These are phyloP conservation scores for Triplophysa dalaica DNA, from an alignment of 2,113 vertebrate genomes.

Conservation along the genomic window DNA sequence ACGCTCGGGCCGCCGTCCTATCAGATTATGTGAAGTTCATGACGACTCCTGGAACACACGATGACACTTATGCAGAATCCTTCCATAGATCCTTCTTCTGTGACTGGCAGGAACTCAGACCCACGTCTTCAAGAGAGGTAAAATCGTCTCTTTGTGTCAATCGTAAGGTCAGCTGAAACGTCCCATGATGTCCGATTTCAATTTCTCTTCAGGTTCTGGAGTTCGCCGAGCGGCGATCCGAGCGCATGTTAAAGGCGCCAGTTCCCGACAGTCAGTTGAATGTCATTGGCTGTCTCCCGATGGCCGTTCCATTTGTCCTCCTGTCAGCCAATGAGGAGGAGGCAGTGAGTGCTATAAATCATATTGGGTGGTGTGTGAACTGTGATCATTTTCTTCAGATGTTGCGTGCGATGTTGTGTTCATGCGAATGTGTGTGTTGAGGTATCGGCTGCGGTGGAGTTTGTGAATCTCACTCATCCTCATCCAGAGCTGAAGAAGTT, in stretches of 20 bases:
- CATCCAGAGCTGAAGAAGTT: conserved; percentile 62
- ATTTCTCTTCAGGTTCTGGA: conserved; percentile 55
- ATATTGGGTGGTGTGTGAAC: too few species aligned
- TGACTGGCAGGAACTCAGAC: conserved; percentile 63
- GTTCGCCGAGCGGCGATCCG: conserved; percentile 65
- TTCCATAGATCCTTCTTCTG: conserved; percentile 68
- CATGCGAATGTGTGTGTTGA: conserved; percentile 9
- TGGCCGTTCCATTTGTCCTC: conserved; percentile 68
- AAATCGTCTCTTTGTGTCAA: background rate
- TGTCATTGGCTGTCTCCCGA: conserved; percentile 70
- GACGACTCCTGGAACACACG: conserved; percentile 64
- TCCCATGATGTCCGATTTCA: background rate
- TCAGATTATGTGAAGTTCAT: conserved; percentile 66
- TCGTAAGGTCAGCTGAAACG: background rate
- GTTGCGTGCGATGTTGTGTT: background rate
- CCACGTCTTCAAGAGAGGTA: conserved; percentile 52
- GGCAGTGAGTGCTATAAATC: conserved; percentile 57
- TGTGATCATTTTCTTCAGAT: background rate
- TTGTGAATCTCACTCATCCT: conserved; percentile 71
- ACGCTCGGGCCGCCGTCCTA: conserved; percentile 60
- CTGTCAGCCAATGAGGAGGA: conserved; percentile 64
- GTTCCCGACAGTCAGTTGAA: conserved; percentile 66
- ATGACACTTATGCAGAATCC: conserved; percentile 71
- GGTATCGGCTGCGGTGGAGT: conserved; percentile 64
- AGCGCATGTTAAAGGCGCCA: conserved; percentile 13